A percentile compares a stretch with the other conserved stretches of the same genome.
Conservation (phyloP, 2,113 vertebrate species). For the Cyprichromis sp. region DNA sequence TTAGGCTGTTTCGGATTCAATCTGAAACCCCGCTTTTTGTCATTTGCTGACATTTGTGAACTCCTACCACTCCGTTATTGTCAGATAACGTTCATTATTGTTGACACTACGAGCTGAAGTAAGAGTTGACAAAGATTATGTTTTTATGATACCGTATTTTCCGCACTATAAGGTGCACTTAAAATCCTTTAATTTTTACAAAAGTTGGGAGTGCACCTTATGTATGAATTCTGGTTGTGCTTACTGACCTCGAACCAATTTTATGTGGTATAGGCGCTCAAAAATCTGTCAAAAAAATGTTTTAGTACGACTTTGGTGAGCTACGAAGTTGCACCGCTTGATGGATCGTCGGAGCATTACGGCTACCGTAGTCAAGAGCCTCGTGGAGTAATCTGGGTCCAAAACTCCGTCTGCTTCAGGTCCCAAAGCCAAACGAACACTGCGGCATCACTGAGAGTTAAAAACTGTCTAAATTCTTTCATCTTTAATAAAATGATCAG, state of each 20-base stretch:
- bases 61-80: background rate
- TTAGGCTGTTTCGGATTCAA: background rate
- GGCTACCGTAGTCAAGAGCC: background rate
- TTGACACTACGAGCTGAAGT: background rate
- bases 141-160: background rate
- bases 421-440: background rate
- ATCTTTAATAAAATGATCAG: background rate
- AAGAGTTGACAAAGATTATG: background rate
- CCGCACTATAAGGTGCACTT: background rate
- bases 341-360: background rate
- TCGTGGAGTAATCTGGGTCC: background rate
- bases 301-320: background rate
- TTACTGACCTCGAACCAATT: background rate
- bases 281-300: background rate
- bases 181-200: background rate
- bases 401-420: background rate
- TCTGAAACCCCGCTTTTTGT: background rate
- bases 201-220: background rate
- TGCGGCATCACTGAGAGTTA: background rate
- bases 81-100: background rate
- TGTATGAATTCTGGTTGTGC: background rate
- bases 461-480: background rate
- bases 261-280: background rate
- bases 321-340: background rate
- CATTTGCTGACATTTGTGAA: background rate